Conservation (phyloP, 2,888 invertebrate species). For the Agonopterix heracliana region DNA sequence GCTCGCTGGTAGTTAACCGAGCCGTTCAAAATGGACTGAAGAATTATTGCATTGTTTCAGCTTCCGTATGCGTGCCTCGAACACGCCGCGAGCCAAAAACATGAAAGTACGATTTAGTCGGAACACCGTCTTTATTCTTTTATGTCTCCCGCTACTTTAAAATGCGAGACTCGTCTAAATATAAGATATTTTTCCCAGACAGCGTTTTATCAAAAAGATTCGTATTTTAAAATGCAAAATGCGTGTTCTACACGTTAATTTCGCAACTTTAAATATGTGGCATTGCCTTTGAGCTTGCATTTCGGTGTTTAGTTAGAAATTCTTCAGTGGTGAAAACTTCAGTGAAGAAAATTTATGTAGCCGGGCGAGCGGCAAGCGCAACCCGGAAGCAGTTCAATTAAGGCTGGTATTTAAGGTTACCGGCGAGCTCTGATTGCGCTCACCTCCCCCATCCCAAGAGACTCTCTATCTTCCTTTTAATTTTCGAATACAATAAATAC, state of each 20-base stretch:
- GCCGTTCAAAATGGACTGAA: conserved; percentile 31
- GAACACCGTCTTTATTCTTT: conserved; percentile 32
- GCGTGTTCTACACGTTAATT: background rate
- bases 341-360: conserved; percentile 65
- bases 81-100: conserved; percentile 42
- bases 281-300: background rate
- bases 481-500: conserved; percentile 71
- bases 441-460: conserved; percentile 42
- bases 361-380: conserved; percentile 43
- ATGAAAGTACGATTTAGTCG: conserved; percentile 43
- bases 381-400: conserved; percentile 73
- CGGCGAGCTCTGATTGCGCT: conserved; percentile 67
- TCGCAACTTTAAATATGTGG: background rate
- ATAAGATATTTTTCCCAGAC: conserved; percentile 29
- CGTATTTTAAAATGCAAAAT: conserved; percentile 28
- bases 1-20: conserved; percentile 15
- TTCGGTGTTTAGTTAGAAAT: conserved; percentile 34
- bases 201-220: conserved; percentile 28
- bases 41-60: conserved; percentile 43
- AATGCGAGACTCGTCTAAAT: conserved; percentile 34
- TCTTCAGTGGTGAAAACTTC: conserved; percentile 56
- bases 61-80: conserved; percentile 46
- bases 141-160: conserved; percentile 31
- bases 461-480: conserved; percentile 64
- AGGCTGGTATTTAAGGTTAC: conserved; percentile 73